Conservation (phyloP, 2,797 vertebrate genomes). For the Melanotaenia pygmaea region DNA sequence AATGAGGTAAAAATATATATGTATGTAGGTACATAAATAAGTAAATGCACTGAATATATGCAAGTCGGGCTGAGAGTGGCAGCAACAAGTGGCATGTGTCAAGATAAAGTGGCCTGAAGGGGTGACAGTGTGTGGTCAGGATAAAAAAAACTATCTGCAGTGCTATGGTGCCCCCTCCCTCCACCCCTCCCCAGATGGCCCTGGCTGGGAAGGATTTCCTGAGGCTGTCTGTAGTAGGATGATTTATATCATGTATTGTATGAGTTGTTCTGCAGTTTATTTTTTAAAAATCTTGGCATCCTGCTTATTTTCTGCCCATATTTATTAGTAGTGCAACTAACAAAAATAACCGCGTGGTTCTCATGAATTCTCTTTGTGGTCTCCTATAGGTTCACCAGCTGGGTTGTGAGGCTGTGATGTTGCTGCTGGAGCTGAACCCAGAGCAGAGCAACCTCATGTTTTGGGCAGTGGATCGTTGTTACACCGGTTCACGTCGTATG, state of each 20-base stretch:
- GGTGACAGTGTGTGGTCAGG: too few relatives aligned
- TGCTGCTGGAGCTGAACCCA: conserved; percentile 96
- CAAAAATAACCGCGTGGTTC: background rate
- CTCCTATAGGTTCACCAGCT: conserved; percentile 92
- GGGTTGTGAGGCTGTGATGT: conserved; percentile 96
- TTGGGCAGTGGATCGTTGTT: conserved; percentile 98
- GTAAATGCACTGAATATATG: too few relatives aligned
- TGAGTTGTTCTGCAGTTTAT: background rate
- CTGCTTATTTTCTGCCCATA: background rate
- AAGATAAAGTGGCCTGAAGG: too few relatives aligned
- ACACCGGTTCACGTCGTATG: conserved; percentile 94
- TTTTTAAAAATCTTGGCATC: background rate
- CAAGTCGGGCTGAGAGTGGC: too few relatives aligned
- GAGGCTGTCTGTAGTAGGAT: background rate
- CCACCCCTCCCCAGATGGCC: too few relatives aligned
- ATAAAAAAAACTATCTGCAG: too few relatives aligned
- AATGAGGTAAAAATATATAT: too few relatives aligned
- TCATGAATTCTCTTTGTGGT: background rate
- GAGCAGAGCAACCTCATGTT: conserved; percentile 99
- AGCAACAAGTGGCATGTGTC: too few relatives aligned
- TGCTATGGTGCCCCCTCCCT: too few relatives aligned
- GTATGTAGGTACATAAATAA: too few relatives aligned
- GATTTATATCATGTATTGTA: background rate
- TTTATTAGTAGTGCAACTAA: background rate
- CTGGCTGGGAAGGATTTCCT: too few relatives aligned